phyloP scores from a whole-genome alignment of 2,888 invertebrate species.

The Halictus ligatus region DNA sequence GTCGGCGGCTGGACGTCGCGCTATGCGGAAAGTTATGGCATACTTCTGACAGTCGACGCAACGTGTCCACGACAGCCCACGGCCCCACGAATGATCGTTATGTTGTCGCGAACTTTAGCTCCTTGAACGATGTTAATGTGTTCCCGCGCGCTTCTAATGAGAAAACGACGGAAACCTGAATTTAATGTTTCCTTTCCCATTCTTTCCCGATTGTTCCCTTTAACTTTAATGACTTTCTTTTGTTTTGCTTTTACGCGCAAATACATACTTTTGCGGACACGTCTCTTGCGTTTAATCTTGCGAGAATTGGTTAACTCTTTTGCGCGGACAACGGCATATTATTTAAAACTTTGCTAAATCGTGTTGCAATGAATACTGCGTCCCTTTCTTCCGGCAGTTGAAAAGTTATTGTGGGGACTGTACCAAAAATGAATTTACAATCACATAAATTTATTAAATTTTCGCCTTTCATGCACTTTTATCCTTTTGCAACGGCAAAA shows the following conservation, averaged over 20 bases:
- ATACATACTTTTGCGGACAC: background rate
- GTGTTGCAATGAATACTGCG: background rate
- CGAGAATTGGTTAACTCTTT: no score
- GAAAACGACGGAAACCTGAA: conserved; percentile 17
- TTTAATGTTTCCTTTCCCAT: background rate
- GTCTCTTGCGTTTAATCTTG: background rate
- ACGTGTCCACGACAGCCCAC: conserved; percentile 43
- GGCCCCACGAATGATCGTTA: background rate
- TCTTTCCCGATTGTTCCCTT: background rate
- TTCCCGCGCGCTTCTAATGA: conserved; percentile 26
- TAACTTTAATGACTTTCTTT: conserved; percentile 3
- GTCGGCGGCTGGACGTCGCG: conserved; percentile 45
- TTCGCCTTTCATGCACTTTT: no score
- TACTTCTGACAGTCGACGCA: conserved; percentile 61
- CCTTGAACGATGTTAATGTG: conserved; percentile 25
- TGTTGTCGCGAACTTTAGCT: conserved; percentile 40
- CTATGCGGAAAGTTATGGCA: conserved; percentile 58
- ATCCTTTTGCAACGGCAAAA: no score
- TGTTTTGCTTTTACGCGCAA: background rate
- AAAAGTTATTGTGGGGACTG: no score
- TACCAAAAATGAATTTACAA: no score
- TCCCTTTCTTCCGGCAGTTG: no score
- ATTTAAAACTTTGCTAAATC: no score
- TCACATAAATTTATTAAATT: no score
- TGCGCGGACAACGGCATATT: no score